A percentile compares a stretch with the other conserved stretches of the same genome.
These are phyloP conservation scores for Triplophysa siluroides DNA, from an alignment of 2,113 vertebrate species.

Conservation along the genomic window DNA sequence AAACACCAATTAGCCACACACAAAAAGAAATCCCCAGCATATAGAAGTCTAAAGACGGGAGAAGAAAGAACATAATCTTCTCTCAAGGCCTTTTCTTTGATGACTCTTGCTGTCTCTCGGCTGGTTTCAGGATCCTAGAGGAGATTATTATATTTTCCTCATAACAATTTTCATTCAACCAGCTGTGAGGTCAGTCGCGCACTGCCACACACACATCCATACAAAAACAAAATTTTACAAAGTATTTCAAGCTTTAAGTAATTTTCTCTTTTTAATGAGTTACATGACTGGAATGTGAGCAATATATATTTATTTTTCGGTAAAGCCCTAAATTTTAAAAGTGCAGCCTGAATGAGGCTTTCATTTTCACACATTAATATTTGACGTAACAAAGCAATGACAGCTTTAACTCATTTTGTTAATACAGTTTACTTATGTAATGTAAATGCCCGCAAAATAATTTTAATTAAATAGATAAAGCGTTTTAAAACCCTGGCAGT, in stretches of 20 bases:
- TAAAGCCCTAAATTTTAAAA: background rate
- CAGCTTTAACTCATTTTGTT: too few species aligned
- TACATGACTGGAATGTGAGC: background rate
- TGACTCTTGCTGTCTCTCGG: conserved; percentile 12
- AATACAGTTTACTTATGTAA: background rate
- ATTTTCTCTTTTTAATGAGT: conserved; percentile 3
- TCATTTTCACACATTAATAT: background rate
- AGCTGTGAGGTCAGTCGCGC: conserved; percentile 24
- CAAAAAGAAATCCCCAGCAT: conserved; percentile 36
- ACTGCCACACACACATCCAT: conserved; percentile 5
- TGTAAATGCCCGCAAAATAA: too few species aligned
- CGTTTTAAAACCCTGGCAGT: background rate
- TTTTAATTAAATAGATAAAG: background rate
- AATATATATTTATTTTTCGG: background rate
- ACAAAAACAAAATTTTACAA: background rate
- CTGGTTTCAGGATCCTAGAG: conserved; percentile 29
- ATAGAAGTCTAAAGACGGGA: conserved; percentile 24
- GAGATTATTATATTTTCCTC: conserved; percentile 25
- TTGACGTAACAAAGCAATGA: background rate
- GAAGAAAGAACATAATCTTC: conserved; percentile 42
- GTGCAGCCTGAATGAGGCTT: background rate
- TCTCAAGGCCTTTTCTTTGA: conserved; percentile 53
- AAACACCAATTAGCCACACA: conserved; percentile 35
- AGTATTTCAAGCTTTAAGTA: conserved; percentile 6
- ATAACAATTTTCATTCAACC: conserved; percentile 47